Conservation (phyloP, 2,888 invertebrate genomes). For the Thereva nobilitata region DNA sequence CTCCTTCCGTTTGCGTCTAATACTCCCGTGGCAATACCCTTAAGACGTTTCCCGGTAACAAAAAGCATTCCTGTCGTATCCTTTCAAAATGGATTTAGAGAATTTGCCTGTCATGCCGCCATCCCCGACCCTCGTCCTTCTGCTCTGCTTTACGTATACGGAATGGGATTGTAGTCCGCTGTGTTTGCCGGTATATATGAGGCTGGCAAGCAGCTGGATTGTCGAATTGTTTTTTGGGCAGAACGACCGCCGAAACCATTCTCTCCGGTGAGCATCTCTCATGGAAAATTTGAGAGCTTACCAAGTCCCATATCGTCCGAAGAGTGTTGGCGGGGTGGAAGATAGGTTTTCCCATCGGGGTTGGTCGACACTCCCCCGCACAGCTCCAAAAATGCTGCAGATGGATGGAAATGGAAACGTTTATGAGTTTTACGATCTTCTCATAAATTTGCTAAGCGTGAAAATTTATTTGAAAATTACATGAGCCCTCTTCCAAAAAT, state of each 20-base stretch:
- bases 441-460: conserved; percentile 41
- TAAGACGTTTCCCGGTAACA: conserved; percentile 31
- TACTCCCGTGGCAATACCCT: conserved; percentile 17
- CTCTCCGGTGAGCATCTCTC: conserved; percentile 11
- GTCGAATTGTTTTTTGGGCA: conserved; percentile 19
- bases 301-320: conserved; percentile 4
- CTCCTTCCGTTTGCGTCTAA: conserved; percentile 12
- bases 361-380: neutral
- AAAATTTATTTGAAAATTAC: conserved; percentile 42
- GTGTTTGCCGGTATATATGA: conserved; percentile 5
- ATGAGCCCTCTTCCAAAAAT: neutral
- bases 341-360: neutral
- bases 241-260: conserved; percentile 24
- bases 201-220: conserved; percentile 9
- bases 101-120: conserved; percentile 26
- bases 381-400: neutral
- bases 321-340: neutral
- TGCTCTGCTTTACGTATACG: neutral
- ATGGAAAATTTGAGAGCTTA: conserved; percentile 18
- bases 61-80: conserved; percentile 29
- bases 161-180: conserved; percentile 8
- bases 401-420: conserved; percentile 35
- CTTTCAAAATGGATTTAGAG: conserved; percentile 34
- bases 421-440: conserved; percentile 42
- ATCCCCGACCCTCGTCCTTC: conserved; percentile 8